Conservation (phyloP, 2,113 vertebrate genomes). For the Strix uralensis region DNA sequence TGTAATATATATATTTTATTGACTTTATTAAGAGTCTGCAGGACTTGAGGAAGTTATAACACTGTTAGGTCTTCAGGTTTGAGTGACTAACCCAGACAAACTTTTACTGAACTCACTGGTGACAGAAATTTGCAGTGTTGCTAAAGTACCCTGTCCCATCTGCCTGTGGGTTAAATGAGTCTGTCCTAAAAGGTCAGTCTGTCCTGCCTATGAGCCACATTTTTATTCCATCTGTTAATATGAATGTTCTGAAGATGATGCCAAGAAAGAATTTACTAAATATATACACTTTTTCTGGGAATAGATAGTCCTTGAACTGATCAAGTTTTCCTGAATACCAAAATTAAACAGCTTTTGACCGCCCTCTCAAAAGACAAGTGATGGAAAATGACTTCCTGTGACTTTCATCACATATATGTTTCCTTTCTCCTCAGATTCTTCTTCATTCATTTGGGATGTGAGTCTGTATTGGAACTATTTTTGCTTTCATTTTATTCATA, state of each 20-base stretch:
- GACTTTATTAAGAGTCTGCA: neutral
- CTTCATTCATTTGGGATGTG: neutral
- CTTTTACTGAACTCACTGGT: neutral
- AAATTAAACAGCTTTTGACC: neutral
- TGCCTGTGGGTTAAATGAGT: neutral
- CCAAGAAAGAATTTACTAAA: slow-evolving; percentile 40
- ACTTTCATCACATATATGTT: neutral
- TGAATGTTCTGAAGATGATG: neutral
- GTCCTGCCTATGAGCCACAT: neutral
- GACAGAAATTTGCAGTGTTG: neutral
- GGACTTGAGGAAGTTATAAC: neutral
- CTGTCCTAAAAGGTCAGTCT: slow-evolving; percentile 28
- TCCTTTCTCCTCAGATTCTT: neutral
- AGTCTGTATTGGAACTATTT: neutral
- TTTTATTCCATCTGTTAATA: slow-evolving; percentile 49
- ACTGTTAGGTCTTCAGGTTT: neutral
- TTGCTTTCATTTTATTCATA: neutral
- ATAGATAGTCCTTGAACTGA: neutral
- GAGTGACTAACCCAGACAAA: neutral
- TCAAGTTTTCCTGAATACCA: neutral
- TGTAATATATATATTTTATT: neutral
- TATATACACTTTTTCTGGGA: neutral
- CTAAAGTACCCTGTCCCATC: neutral
- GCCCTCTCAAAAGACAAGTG: neutral
- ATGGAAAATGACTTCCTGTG: neutral